Evolutionary conservation across 2,797 vertebrate genomes (phyloP).

Genomic region (Microcaecilia unicolor): DNA sequence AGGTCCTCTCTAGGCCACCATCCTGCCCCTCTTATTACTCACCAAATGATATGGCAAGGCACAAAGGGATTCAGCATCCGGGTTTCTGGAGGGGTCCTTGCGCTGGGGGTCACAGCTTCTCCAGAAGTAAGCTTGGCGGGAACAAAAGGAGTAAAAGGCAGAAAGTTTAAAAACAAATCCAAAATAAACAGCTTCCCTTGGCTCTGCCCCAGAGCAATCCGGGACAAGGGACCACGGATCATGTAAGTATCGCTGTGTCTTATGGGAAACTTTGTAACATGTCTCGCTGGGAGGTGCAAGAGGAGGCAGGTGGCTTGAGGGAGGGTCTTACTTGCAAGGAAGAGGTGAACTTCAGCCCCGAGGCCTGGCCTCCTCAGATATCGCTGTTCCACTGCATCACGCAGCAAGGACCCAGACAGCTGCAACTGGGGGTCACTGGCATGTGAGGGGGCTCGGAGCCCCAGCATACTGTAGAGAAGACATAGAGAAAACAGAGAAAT

Average conservation of each 20-base stretch:
- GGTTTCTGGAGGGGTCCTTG: constrained; percentile 54
- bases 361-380: constrained; percentile 47
- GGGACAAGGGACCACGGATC: no score
- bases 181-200: no score
- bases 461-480: constrained; percentile 58
- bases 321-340: constrained; percentile 56
- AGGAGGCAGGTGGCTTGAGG: no score
- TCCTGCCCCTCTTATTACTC: constrained; percentile 2
- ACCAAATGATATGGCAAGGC: constrained; percentile 72
- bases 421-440: constrained; percentile 48
- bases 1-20: no score
- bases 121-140: constrained; percentile 46
- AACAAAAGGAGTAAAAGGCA: no score
- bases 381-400: constrained; percentile 52
- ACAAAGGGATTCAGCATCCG: constrained; percentile 52
- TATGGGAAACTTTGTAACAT: no score
- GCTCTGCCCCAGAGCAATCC: no score
- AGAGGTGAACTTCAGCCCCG: constrained; percentile 48
- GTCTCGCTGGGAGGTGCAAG: no score
- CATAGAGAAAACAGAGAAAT: neutral
- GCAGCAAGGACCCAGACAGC: constrained; percentile 56
- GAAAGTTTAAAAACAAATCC: no score
- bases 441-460: constrained; percentile 37
- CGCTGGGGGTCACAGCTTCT: constrained; percentile 53
- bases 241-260: no score